Percentiles rank a stretch among this genome's conserved stretches.
Conservation (phyloP, 2,888 invertebrate species). For the Fragum fragum region DNA sequence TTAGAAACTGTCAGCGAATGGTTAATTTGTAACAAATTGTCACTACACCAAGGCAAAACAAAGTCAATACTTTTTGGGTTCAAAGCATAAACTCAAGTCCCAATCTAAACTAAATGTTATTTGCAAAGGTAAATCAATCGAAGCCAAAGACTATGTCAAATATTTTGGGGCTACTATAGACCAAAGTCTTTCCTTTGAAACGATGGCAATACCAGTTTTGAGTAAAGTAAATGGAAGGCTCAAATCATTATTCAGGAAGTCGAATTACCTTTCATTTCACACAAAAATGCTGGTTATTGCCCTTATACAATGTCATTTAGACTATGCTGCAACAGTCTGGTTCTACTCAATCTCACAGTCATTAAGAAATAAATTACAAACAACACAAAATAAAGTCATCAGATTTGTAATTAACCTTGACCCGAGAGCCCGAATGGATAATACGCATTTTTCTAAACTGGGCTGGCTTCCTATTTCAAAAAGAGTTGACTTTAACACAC, state of each 20-base stretch:
- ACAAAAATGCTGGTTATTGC: constrained; percentile 23
- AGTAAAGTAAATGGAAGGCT: constrained; percentile 40
- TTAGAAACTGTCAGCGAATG: too few species aligned
- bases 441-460: not conserved
- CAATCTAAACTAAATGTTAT: constrained; percentile 29
- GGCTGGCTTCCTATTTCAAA: constrained; percentile 19
- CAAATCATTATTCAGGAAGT: constrained; percentile 21
- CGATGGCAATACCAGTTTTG: constrained; percentile 24
- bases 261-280: not conserved
- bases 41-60: too few species aligned
- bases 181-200: constrained; percentile 28
- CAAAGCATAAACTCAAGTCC: constrained; percentile 25
- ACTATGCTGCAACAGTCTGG: constrained; percentile 4
- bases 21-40: too few species aligned
- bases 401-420: constrained; percentile 19
- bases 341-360: not conserved
- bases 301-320: constrained; percentile 11
- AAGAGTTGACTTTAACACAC: constrained; percentile 14
- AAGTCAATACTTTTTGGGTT: too few species aligned
- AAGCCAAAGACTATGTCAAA: constrained; percentile 33
- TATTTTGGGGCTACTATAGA: constrained; percentile 40
- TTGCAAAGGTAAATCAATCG: constrained; percentile 32
- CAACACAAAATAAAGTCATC: constrained; percentile 14
- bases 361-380: constrained; percentile 11
- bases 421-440: constrained; percentile 1